Evolutionary conservation across 64 coral and sea anemone genomes (phyloP).

Genomic region (Montipora cactus): DNA sequence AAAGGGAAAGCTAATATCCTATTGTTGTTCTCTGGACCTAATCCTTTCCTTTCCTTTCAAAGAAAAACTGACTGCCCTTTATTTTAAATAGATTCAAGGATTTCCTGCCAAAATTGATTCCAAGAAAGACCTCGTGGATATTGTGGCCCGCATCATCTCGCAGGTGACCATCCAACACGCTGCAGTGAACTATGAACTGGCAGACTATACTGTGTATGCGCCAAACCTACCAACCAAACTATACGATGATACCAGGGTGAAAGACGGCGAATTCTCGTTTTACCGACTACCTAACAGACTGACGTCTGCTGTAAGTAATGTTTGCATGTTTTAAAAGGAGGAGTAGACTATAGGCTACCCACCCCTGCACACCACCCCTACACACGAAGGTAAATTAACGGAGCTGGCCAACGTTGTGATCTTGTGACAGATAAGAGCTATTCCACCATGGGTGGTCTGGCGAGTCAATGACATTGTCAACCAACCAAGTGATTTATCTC

Average conservation of each 20-base stretch:
- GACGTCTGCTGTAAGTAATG: slow-evolving; percentile 42
- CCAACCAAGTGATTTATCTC: too few species aligned
- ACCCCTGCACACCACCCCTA: too few species aligned
- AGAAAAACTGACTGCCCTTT: background rate
- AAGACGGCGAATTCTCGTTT: slow-evolving; percentile 8
- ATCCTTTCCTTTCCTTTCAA: too few species aligned
- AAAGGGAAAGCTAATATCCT: too few species aligned
- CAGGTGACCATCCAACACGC: slow-evolving; percentile 41
- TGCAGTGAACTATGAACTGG: slow-evolving; percentile 29
- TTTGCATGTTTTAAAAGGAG: background rate
- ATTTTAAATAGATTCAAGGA: slow-evolving; percentile 41
- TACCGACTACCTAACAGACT: slow-evolving; percentile 37
- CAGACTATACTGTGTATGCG: slow-evolving; percentile 57
- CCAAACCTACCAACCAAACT: slow-evolving; percentile 76
- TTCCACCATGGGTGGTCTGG: too few species aligned
- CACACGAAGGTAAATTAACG: too few species aligned
- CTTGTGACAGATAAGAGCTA: too few species aligned
- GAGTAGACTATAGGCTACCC: too few species aligned
- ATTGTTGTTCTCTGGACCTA: too few species aligned
- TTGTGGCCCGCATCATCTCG: slow-evolving; percentile 66
- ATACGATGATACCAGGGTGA: slow-evolving; percentile 61
- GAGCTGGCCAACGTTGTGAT: too few species aligned
- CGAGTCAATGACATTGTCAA: too few species aligned
- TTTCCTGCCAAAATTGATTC: slow-evolving; percentile 61
- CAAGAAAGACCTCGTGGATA: slow-evolving; percentile 34